Conservation (phyloP, 2,888 invertebrate genomes). For the Pheosia gnoma region DNA sequence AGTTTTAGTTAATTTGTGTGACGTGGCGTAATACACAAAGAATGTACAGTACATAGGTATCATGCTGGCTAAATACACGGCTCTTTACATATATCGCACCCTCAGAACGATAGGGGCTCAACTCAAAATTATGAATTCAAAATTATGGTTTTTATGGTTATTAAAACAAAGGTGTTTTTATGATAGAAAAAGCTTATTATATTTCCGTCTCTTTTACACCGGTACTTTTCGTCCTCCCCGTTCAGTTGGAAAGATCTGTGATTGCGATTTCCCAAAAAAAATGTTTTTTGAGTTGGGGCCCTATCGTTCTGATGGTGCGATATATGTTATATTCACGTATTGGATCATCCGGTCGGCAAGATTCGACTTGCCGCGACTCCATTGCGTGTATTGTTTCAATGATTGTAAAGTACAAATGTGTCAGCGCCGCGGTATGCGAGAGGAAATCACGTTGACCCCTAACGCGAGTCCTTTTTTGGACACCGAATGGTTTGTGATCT, state of each 20-base stretch:
- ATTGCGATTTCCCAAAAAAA: too few relatives aligned
- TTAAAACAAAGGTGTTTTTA: too few relatives aligned
- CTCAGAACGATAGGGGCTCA: too few relatives aligned
- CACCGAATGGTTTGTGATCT: conserved; percentile 62
- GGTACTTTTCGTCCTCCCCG: too few relatives aligned
- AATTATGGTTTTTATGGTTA: too few relatives aligned
- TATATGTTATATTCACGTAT: conserved; percentile 57
- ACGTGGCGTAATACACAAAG: conserved; percentile 61
- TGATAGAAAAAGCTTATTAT: too few relatives aligned
- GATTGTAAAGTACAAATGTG: conserved; percentile 69
- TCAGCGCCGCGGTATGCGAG: conserved; percentile 77
- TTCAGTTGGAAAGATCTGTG: too few relatives aligned
- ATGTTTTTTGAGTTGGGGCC: too few relatives aligned
- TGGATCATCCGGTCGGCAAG: conserved; percentile 67
- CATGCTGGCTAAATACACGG: conserved; percentile 54
- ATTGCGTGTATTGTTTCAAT: conserved; percentile 71
- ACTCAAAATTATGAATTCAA: too few relatives aligned
- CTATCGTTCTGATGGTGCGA: too few relatives aligned
- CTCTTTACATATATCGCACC: conserved; percentile 57
- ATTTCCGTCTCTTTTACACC: too few relatives aligned
- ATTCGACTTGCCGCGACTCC: conserved; percentile 56
- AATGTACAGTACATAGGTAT: conserved; percentile 57
- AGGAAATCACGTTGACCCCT: conserved; percentile 79
- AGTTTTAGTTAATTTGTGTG: conserved; percentile 59
- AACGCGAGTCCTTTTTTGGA: conserved; percentile 72